Percentiles rank a stretch among this genome's conserved stretches.
Evolutionary conservation across 2,888 invertebrate species (phyloP).

Genomic region (Alloscopus bannaensis): DNA sequence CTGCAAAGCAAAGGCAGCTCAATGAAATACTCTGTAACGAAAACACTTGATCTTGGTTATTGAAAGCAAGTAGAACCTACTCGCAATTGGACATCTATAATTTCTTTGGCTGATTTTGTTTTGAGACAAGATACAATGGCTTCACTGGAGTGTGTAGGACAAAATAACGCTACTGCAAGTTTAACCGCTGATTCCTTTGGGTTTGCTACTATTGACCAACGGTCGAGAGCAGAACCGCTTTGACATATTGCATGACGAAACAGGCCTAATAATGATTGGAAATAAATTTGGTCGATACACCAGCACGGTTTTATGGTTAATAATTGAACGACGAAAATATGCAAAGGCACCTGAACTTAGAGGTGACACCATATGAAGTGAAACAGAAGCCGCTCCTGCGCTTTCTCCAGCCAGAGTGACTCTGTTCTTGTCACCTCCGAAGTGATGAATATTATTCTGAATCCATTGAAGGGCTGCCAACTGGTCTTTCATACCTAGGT

Average conservation of each 20-base stretch:
- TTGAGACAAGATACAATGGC: constrained; percentile 44
- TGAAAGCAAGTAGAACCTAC: constrained; percentile 26
- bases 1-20: not conserved
- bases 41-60: too few relatives aligned
- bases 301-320: too few relatives aligned
- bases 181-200: constrained; percentile 23
- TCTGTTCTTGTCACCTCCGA: constrained; percentile 34
- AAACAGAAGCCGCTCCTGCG: constrained; percentile 42
- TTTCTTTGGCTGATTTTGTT: constrained; percentile 41
- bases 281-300: too few relatives aligned
- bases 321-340: too few relatives aligned
- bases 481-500: constrained; percentile 56
- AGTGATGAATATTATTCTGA: constrained; percentile 46
- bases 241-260: constrained; percentile 51
- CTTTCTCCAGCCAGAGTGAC: constrained; percentile 53
- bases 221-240: constrained; percentile 49
- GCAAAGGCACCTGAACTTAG: constrained; percentile 37
- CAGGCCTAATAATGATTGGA: constrained; percentile 33
- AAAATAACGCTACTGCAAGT: constrained; percentile 37
- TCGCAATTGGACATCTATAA: constrained; percentile 24
- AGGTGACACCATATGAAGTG: constrained; percentile 27
- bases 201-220: constrained; percentile 50
- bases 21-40: not conserved
- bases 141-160: constrained; percentile 27
- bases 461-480: constrained; percentile 41